Evolutionary conservation across 92 coral and sea anemone genomes (phyloP).

Genomic region (Paramuricea clavata): DNA sequence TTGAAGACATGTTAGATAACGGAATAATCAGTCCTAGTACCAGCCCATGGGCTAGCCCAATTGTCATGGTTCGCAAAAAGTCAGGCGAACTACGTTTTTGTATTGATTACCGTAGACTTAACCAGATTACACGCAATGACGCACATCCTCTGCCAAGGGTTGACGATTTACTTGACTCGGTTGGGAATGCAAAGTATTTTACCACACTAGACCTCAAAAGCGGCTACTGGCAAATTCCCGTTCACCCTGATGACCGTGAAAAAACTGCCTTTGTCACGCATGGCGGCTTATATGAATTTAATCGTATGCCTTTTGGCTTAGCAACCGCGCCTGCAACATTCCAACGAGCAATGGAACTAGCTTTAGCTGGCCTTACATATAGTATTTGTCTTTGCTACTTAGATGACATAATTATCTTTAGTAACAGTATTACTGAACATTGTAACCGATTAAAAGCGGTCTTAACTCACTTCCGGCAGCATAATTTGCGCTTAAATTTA

Average conservation of each 20-base stretch:
- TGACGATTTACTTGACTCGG: conserved; percentile 32
- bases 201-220: conserved; percentile 29
- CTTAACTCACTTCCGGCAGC: conserved; percentile 27
- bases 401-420: conserved; percentile 47
- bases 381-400: conserved; percentile 29
- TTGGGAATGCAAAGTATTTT: conserved; percentile 35
- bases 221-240: conserved; percentile 26
- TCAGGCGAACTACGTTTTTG: conserved; percentile 54
- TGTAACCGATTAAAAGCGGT: conserved; percentile 18
- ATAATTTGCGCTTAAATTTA: conserved; percentile 1
- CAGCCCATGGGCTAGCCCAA: conserved; percentile 42
- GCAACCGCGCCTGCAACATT: conserved; percentile 30
- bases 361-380: neutral
- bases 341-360: conserved; percentile 31
- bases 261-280: conserved; percentile 38
- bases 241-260: conserved; percentile 26
- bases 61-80: conserved; percentile 36
- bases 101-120: conserved; percentile 37
- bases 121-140: conserved; percentile 21
- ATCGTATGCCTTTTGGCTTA: conserved; percentile 54
- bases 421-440: conserved; percentile 35
- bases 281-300: conserved; percentile 14
- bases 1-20: conserved; percentile 24
- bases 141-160: conserved; percentile 46
- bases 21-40: conserved; percentile 26